Base-by-base conservation (phyloP, 1,140 invertebrate species). In the Halyomorpha halys region DNA sequence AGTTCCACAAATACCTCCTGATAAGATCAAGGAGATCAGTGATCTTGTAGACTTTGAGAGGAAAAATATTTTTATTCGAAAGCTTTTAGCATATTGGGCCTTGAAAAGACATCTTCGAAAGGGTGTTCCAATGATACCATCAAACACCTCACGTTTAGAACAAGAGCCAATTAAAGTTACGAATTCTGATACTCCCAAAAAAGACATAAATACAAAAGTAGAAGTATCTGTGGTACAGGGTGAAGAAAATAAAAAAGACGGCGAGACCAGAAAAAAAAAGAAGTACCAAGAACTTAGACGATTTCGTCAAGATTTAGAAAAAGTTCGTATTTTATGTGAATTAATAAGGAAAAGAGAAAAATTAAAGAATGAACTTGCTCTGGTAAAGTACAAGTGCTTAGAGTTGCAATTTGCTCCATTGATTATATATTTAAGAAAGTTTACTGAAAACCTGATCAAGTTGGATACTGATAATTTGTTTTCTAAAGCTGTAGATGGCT, bases 261-360 rank as follows among this genome's bases (percentile, higher is more conserved):
- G 11, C 1, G 34, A 3, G 11, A 39, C 34, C 34, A 39, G 4
- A 13, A 39, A 39, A 39, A 39, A 3, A 3, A 39, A 9, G 34
- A 39, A 39, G 13, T 39, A 39, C 13, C 34, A 39, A 39, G 34
- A 39, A 39, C 34, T 39, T 39, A 6, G 34, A 72, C 86, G 91
- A 70, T 78, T 98, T 67, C 79, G 95, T 6, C 94, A 97, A 73
- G 94, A 98, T 76, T 77, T 98, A 47, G 96, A 98, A 76, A 82
- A 91, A 65, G 94, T 92, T 4, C 82, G 95, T 69, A 78, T 98
- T 18, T 78, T 98, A 0, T 94, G 94, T 72, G 95, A 98, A 76
- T 76, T 97, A 64, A 91, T 97, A 6, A 81, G 94, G 18, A 98
- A 98, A 76, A 80, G 95, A 53, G 95, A 98, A 76, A 94, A 95